A percentile compares a stretch with the other conserved stretches of the same genome.
These are phyloP conservation scores for Adelges cooleyi DNA, from an alignment of 1,140 invertebrate species.

Conservation along the genomic window DNA sequence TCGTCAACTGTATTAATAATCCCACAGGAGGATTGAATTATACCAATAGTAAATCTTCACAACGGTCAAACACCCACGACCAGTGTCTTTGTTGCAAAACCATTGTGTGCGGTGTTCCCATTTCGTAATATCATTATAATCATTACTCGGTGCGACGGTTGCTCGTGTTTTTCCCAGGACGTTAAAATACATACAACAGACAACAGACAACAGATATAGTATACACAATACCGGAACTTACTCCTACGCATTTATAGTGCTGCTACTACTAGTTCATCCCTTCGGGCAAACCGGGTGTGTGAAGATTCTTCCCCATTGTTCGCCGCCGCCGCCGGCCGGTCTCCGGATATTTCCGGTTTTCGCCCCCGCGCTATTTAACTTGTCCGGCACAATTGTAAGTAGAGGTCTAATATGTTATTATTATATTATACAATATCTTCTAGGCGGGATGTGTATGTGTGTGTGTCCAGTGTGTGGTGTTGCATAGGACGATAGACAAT, in stretches of 20 bases:
- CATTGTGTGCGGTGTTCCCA: neutral
- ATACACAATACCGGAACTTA: constrained; percentile 12
- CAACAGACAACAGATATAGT: neutral
- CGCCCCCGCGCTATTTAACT: constrained; percentile 22
- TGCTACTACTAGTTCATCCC: neutral
- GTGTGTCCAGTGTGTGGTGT: no score
- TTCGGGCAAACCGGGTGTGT: constrained; percentile 5
- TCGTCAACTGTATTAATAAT: no score
- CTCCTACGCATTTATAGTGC: neutral
- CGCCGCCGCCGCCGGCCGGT: neutral
- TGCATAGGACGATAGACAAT: no score
- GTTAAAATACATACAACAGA: neutral
- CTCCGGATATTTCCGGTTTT: constrained; percentile 26
- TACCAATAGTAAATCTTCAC: no score
- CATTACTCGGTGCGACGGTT: neutral
- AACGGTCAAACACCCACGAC: constrained; percentile 5
- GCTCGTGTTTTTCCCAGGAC: constrained; percentile 22
- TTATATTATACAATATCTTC: no score
- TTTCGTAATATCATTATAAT: constrained; percentile 22
- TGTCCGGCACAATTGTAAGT: no score
- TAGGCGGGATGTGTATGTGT: no score
- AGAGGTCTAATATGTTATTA: no score
- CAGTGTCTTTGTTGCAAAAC: neutral
- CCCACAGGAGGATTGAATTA: no score
- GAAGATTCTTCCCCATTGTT: constrained; percentile 17